These are phyloP conservation scores for Serilophus lunatus DNA, from an alignment of 2,113 vertebrate genomes.

Conservation along the genomic window DNA sequence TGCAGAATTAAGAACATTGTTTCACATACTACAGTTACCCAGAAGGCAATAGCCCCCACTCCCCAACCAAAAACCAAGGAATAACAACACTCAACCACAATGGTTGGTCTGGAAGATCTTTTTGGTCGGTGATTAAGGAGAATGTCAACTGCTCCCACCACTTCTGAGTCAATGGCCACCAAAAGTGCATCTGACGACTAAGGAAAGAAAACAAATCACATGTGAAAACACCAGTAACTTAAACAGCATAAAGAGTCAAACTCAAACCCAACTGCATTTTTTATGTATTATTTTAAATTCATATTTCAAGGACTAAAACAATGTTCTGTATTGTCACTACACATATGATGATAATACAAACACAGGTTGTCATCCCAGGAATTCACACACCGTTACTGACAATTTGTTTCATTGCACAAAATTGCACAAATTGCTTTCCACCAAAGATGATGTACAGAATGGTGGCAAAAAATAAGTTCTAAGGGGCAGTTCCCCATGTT, in stretches of 20 bases:
- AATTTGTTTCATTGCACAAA: background rate
- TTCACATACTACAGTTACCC: background rate
- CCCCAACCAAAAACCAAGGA: background rate
- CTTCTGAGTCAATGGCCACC: slow-evolving; percentile 97
- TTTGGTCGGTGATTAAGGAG: slow-evolving; percentile 94
- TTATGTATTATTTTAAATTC: rapidly evolving
- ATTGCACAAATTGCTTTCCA: background rate
- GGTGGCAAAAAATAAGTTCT: background rate
- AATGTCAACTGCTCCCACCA: slow-evolving; percentile 97
- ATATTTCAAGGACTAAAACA: background rate
- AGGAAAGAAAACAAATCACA: slow-evolving; percentile 55
- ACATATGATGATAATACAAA: background rate
- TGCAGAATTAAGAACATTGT: background rate
- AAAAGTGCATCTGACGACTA: slow-evolving; percentile 94
- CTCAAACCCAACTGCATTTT: background rate
- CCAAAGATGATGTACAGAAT: background rate
- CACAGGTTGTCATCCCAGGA: background rate
- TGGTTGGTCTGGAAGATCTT: slow-evolving; percentile 91
- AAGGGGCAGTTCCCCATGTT: background rate
- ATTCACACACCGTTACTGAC: background rate
- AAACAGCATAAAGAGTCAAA: background rate
- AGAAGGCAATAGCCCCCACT: background rate
- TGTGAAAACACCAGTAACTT: background rate
- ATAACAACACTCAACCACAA: slow-evolving; percentile 84
- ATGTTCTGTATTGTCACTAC: background rate